Evolutionary conservation across 2,888 invertebrate genomes (phyloP).

Genomic region (Liposcelis brunnea): DNA sequence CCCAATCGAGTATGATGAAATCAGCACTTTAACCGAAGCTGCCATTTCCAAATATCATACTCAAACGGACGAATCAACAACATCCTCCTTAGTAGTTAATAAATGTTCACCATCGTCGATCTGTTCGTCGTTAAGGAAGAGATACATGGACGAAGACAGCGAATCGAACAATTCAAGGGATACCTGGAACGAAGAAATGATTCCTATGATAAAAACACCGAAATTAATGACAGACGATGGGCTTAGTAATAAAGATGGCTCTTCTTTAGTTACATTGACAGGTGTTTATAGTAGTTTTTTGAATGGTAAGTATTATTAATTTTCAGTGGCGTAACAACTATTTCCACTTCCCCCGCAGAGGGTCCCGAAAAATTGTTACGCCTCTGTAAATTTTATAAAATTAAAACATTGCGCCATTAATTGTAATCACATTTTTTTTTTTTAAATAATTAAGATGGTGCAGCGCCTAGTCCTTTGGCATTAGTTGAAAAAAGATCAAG

Average conservation of each 20-base stretch:
- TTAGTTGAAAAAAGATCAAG: conserved; percentile 20
- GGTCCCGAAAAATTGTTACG: no score
- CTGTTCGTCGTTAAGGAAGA: not conserved
- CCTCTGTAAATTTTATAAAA: no score
- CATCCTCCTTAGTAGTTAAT: not conserved
- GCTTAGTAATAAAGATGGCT: no score
- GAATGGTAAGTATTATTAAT: no score
- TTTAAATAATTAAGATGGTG: no score
- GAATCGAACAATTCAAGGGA: not conserved
- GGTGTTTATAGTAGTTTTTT: no score
- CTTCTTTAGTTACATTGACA: no score
- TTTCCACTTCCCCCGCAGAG: no score
- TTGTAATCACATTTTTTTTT: no score
- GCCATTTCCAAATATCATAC: not conserved
- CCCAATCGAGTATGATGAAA: not conserved
- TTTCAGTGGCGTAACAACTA: no score
- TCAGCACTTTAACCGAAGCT: not conserved
- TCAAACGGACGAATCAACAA: not conserved
- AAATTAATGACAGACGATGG: no score
- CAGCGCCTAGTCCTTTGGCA: conserved; percentile 17
- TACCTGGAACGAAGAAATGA: conserved; percentile 2
- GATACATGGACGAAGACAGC: not conserved
- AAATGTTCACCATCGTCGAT: not conserved
- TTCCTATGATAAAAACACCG: conserved; percentile 3
- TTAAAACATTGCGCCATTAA: no score